These are phyloP conservation scores for Sinocyclocheilus rhinocerous DNA, from an alignment of 2,113 vertebrate species.

Conservation along the genomic window DNA sequence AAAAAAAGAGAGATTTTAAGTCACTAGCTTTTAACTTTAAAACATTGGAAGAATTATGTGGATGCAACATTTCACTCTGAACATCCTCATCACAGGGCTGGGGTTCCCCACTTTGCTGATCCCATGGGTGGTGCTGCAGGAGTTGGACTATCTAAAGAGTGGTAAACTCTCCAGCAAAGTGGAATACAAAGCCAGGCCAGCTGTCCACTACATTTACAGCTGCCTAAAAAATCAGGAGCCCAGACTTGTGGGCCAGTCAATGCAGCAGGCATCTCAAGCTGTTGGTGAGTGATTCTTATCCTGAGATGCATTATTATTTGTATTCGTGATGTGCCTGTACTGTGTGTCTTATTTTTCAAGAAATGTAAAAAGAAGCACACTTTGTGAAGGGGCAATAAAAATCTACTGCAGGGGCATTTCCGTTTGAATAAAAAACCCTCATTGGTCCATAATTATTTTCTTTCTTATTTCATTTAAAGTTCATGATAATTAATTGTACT, in stretches of 20 bases:
- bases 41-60: not conserved
- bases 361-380: not conserved
- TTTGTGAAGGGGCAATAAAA: not conserved
- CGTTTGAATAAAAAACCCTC: not conserved
- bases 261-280: slow-evolving; percentile 88
- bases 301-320: not conserved
- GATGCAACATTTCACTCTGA: not conserved
- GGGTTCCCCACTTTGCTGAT: slow-evolving; percentile 83
- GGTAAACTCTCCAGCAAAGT: slow-evolving; percentile 79
- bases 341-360: not conserved
- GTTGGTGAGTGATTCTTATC: slow-evolving; percentile 75
- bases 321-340: not conserved
- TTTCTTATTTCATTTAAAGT: not conserved
- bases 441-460: not conserved
- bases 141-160: slow-evolving; percentile 87
- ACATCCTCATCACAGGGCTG: slow-evolving; percentile 67
- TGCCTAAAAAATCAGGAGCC: slow-evolving; percentile 81
- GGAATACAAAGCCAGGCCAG: slow-evolving; percentile 82
- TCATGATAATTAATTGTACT: not conserved
- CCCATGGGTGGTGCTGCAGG: slow-evolving; percentile 95
- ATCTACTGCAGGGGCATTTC: not conserved
- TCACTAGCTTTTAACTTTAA: not conserved
- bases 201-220: slow-evolving; percentile 87
- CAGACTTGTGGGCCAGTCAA: slow-evolving; percentile 88
- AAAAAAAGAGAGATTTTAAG: not conserved